Percentiles rank a stretch among this genome's conserved stretches.
Conservation (phyloP, 2,797 vertebrate species). For the Enteromius radiatus region DNA sequence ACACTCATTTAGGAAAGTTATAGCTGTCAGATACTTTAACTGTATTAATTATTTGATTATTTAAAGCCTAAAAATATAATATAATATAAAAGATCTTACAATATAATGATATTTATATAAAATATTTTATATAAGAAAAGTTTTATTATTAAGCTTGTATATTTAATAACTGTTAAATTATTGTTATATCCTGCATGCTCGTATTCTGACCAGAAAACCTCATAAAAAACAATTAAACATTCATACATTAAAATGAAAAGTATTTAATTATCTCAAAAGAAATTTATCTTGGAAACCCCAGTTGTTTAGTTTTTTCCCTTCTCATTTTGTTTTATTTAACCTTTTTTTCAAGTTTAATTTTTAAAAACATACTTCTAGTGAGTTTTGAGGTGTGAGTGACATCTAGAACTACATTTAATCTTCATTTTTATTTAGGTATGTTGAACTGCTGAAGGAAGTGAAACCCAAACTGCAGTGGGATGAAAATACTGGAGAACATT, state of each 20-base stretch:
- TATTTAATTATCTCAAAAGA: no score
- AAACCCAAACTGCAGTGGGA: conserved; percentile 91
- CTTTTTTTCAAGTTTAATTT: no score
- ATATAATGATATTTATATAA: background rate
- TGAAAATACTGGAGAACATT: conserved; percentile 88
- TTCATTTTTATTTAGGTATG: conserved; percentile 81
- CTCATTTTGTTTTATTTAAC: no score
- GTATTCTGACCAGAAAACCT: no score
- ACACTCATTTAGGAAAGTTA: background rate
- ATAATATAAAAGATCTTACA: background rate
- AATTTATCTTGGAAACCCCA: no score
- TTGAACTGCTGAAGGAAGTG: conserved; percentile 89
- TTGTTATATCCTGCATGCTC: background rate
- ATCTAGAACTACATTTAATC: background rate
- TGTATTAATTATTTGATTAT: background rate
- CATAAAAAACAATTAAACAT: background rate
- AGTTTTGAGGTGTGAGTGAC: background rate
- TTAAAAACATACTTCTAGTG: background rate
- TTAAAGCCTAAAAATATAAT: no score
- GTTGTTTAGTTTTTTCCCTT: no score
- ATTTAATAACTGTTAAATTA: no score
- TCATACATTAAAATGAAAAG: no score
- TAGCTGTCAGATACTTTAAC: background rate
- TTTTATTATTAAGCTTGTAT: no score
- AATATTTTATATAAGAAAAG: no score